phyloP scores from a whole-genome alignment of 2,113 vertebrate genomes.

The Ondatra zibethicus region DNA sequence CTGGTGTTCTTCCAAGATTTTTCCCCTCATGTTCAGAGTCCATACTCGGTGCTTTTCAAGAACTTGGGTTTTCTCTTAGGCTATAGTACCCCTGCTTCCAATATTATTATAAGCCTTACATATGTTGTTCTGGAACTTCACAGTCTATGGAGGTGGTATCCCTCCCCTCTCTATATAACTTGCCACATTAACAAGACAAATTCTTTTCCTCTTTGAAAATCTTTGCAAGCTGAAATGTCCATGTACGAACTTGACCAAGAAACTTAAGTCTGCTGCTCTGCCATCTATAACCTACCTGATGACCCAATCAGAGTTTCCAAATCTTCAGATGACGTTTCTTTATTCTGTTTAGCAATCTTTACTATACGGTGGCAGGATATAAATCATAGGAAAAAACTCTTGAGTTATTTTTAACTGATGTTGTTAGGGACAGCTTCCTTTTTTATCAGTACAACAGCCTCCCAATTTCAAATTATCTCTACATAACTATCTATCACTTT shows the following conservation, averaged over 20 bases:
- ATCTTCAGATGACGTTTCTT: background rate
- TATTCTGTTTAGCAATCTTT: background rate
- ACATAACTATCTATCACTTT: background rate
- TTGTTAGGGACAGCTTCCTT: background rate
- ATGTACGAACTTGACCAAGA: background rate
- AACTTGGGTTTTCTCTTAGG: background rate
- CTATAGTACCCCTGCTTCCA: background rate
- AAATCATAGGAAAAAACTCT: background rate
- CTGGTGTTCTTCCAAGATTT: background rate
- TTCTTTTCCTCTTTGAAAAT: background rate
- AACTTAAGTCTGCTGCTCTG: background rate
- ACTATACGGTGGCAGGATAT: background rate
- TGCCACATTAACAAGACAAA: background rate
- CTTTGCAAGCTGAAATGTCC: background rate
- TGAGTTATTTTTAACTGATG: conserved; percentile 33
- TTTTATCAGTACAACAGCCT: background rate
- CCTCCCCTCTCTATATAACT: background rate
- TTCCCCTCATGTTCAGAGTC: background rate
- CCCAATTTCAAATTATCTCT: background rate
- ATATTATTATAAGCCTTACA: background rate
- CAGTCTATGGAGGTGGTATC: background rate
- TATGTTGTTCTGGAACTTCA: background rate
- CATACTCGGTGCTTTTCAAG: background rate
- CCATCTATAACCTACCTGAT: background rate
- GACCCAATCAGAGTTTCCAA: background rate